Evolutionary conservation across 2,888 invertebrate species (phyloP).

Genomic region (Eucera pruinosa): DNA sequence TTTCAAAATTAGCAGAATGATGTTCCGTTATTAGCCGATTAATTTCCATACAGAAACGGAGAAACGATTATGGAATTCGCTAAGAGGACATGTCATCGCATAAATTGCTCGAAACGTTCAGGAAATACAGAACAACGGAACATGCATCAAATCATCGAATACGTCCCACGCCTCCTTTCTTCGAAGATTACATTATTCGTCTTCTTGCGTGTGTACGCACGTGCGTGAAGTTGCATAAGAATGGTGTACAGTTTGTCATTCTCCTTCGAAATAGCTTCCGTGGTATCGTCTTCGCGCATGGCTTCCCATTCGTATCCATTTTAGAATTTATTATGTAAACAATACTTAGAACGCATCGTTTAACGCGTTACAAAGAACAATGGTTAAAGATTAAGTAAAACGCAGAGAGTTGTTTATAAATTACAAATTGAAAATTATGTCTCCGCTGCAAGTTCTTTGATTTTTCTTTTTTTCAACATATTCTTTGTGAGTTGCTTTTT

Average conservation of each 20-base stretch:
- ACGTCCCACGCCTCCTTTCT: constrained; percentile 55
- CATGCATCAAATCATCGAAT: constrained; percentile 43
- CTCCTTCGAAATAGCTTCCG: constrained; percentile 47
- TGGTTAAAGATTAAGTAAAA: neutral
- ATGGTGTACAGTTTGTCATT: constrained; percentile 48
- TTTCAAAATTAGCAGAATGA: neutral
- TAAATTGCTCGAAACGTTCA: constrained; percentile 11
- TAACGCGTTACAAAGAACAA: neutral
- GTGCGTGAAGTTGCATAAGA: constrained; percentile 44
- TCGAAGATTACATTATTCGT: constrained; percentile 44
- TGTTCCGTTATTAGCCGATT: neutral
- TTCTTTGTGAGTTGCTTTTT: no score
- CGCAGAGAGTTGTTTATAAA: neutral
- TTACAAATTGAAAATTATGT: neutral
- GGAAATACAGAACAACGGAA: constrained; percentile 23
- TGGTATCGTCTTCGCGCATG: constrained; percentile 41
- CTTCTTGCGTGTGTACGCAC: constrained; percentile 43
- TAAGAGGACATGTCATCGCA: neutral
- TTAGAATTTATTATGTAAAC: constrained; percentile 31
- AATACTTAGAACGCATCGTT: neutral
- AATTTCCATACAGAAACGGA: neutral
- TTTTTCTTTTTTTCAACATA: no score
- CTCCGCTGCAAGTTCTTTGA: no score
- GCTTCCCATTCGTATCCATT: constrained; percentile 15
- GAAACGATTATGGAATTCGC: neutral